Base-by-base conservation (phyloP, 2,888 invertebrate species). In the Gymnoscelis rufifasciata region DNA sequence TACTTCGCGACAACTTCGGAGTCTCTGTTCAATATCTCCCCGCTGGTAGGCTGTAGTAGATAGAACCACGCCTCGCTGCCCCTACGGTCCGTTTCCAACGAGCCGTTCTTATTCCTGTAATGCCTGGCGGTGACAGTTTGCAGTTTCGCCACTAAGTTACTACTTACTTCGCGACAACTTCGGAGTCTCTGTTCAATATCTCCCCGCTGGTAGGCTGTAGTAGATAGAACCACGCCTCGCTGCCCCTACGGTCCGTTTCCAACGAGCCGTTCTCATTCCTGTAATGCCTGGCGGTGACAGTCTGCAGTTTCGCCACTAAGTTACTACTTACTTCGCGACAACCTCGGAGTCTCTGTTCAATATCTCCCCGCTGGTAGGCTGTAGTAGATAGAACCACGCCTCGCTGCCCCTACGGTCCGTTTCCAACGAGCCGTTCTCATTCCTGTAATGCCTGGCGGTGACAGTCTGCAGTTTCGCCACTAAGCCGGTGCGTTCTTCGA, bases 61-160 rank as follows among this genome's bases (percentile, higher is more conserved):
- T 96, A 96, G 72, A 97, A 92, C 95, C 96, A 96, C 4, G 96
- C 91, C 63, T 97, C 96, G 0, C 96, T 95, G 5, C 94, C 95
- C 4, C 90, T 89, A 0, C 91, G 83, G 69, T 95, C 93, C 47
- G 90, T 92, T 59, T 93, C 93, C 12, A 95, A 74, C 0, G 94
- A 94, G 3, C 94, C 93, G 69, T 95, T 96, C 38, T 91, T 91
- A 7, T 92, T 92, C 7, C 94, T 71, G 57, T 89, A 92, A 68
- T 94, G 93, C 42, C 94, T 90, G 1, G 93, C 90, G n/a, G n/a
- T n/a, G n/a, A n/a, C n/a, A n/a, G 93, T 93, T 68, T 97, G 97
- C 33, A 97, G 90, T 0, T 96, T 94, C 2, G 95, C 92, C 7
- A 96, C 89, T 3, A 95, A 78, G 0, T 93, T 93, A 5, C 93